Evolutionary conservation across 2,888 invertebrate species (phyloP).

Genomic region (Dasypolia templi): DNA sequence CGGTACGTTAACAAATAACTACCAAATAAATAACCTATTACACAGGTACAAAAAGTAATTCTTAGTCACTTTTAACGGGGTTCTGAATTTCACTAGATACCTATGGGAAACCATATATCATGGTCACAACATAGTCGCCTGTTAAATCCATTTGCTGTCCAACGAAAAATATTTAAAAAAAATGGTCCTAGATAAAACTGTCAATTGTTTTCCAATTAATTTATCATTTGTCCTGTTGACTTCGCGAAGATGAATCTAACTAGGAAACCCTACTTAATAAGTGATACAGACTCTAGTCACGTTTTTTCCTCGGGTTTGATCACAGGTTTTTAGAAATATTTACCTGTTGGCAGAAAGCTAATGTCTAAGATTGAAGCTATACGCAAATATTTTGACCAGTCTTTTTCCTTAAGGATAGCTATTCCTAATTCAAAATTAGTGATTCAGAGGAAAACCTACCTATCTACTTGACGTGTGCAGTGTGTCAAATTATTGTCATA

Average conservation of each 20-base stretch:
- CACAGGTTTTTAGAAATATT: background rate
- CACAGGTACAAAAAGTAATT: background rate
- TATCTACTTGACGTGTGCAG: constrained; percentile 23
- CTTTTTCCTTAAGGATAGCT: constrained; percentile 39
- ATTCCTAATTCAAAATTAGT: constrained; percentile 4
- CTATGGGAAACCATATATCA: background rate
- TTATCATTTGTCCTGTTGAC: background rate
- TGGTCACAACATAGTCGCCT: too few species aligned
- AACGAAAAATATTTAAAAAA: background rate
- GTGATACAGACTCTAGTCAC: background rate
- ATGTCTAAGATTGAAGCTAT: background rate
- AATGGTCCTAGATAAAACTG: background rate
- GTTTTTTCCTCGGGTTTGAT: constrained; percentile 6
- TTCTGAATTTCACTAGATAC: background rate
- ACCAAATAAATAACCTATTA: background rate
- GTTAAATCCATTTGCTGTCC: background rate
- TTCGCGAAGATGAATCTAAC: background rate
- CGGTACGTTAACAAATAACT: background rate
- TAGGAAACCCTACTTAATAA: background rate
- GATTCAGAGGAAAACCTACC: constrained; percentile 32
- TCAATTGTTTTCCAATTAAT: background rate
- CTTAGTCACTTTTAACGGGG: background rate
- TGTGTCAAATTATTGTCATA: constrained; percentile 35
- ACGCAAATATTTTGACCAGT: background rate
- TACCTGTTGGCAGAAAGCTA: constrained; percentile 29